phyloP scores from a whole-genome alignment of 2,888 invertebrate genomes.

The Drosophila seclusa region DNA sequence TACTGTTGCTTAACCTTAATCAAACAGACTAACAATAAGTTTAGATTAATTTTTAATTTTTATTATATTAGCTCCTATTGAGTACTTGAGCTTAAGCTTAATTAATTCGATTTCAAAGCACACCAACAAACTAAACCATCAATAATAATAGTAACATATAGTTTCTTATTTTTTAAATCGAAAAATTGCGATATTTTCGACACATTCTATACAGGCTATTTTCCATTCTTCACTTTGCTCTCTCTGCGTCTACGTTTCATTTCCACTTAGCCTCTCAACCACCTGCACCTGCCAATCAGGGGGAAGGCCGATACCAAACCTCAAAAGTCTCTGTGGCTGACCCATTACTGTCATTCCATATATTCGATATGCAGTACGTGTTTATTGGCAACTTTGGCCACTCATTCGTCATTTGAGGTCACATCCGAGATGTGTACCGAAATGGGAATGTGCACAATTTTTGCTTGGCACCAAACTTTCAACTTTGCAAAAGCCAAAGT shows the following conservation, averaged over 20 bases:
- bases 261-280: background rate
- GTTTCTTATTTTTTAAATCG: background rate
- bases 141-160: background rate
- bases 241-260: background rate
- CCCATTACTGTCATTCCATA: constrained; percentile 64
- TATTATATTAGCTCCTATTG: background rate
- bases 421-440: constrained; percentile 41
- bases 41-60: background rate
- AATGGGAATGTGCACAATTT: constrained; percentile 46
- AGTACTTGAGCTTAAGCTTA: background rate
- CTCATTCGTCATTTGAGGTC: constrained; percentile 64
- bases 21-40: background rate
- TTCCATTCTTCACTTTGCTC: background rate
- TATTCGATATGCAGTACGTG: constrained; percentile 62
- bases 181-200: no score
- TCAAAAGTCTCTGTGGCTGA: constrained; percentile 22
- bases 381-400: constrained; percentile 64
- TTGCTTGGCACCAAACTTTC: constrained; percentile 10
- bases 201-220: background rate
- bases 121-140: background rate
- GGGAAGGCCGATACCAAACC: constrained; percentile 34
- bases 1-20: background rate
- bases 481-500: constrained; percentile 23
- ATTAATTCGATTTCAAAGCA: background rate
- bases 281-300: constrained; percentile 30